Conservation (phyloP, 2,113 vertebrate species). For the Laticauda colubrina region DNA sequence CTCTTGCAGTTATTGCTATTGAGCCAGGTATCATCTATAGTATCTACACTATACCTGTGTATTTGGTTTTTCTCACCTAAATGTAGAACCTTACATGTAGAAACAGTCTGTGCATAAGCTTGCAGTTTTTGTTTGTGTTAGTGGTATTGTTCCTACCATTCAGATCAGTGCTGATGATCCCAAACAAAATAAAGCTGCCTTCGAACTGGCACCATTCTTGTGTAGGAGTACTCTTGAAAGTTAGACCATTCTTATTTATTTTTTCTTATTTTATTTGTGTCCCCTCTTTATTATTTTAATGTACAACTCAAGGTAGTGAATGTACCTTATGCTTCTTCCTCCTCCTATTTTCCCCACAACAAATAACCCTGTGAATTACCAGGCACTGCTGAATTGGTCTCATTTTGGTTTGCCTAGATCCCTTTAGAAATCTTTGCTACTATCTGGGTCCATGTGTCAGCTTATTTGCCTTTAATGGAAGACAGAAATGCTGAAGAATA, state of each 20-base stretch:
- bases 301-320: too few relatives aligned
- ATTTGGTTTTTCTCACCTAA: background rate
- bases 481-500: background rate
- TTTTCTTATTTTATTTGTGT: too few relatives aligned
- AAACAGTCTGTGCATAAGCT: background rate
- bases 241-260: background rate
- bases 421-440: background rate
- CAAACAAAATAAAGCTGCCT: background rate
- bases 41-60: background rate
- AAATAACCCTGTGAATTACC: background rate
- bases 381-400: background rate
- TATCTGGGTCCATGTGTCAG: background rate
- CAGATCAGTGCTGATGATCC: background rate
- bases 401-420: background rate
- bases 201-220: background rate
- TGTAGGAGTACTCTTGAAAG: background rate
- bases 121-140: background rate
- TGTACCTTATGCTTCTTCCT: background rate
- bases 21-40: background rate
- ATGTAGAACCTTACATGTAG: background rate
- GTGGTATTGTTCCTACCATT: background rate
- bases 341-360: background rate
- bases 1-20: background rate
- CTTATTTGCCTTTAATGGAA: background rate
- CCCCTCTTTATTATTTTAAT: too few relatives aligned